Evolutionary conservation across 1,140 invertebrate species (phyloP).

Genomic region (Laodelphax striatellus): DNA sequence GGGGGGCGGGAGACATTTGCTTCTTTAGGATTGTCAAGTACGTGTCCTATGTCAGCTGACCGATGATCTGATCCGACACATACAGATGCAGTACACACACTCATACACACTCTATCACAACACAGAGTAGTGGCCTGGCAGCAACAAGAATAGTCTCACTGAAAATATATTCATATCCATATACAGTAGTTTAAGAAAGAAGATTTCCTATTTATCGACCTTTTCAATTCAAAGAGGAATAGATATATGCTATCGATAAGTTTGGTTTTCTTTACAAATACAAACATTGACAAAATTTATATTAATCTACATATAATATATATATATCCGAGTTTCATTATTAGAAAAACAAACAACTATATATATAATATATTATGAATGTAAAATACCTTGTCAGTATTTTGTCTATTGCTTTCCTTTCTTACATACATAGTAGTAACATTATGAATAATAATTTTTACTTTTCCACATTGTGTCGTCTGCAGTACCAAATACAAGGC

Average conservation of each 20-base stretch:
- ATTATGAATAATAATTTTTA: constrained; percentile 7
- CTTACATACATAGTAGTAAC: constrained; percentile 14
- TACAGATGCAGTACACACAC: background rate
- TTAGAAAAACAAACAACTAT: background rate
- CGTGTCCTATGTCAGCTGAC: background rate
- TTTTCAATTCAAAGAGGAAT: background rate
- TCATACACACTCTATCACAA: constrained; percentile 20
- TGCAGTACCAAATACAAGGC: constrained; percentile 12
- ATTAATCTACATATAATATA: background rate
- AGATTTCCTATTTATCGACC: background rate
- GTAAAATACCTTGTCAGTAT: background rate
- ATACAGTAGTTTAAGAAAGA: background rate
- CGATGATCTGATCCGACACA: background rate
- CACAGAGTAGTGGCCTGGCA: constrained; percentile 23
- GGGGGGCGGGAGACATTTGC: too few relatives aligned
- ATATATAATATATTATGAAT: background rate
- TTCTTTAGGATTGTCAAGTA: too few relatives aligned
- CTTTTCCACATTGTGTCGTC: constrained; percentile 12
- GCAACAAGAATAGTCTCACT: constrained; percentile 17
- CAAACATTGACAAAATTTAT: constrained; percentile 11
- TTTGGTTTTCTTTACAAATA: constrained; percentile 15
- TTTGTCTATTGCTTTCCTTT: constrained; percentile 17
- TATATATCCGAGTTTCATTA: background rate
- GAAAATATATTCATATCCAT: constrained; percentile 8
- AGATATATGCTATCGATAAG: constrained; percentile 1